Base-by-base conservation (phyloP, 2,797 vertebrate genomes). In the Danio choprae region DNA sequence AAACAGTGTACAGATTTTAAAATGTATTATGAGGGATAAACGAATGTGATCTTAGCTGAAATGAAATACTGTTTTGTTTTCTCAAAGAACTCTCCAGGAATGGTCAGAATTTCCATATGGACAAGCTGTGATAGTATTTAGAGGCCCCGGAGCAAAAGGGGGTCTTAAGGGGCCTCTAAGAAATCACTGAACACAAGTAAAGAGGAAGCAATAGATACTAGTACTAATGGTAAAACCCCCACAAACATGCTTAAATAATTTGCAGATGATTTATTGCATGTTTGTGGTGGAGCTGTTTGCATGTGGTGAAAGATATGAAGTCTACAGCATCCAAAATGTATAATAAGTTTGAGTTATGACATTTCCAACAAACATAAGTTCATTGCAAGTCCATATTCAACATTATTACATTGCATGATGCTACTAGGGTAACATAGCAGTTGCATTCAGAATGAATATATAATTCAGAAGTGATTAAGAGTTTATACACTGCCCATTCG, bases 41-140 rank as follows among this genome's bases (percentile, higher is more conserved):
- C 10, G 16, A 76, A 43, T 29, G 20, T n/a, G 62, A 67, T 65
- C 51, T 55, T 11, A n/a, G 29, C 36, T 53, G n/a, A 75, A 22
- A 75, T 22, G 0, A 65, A 43, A 55, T 18, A 76, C 18, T 29
- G 38, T 56, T 71, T 56, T 65, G 46, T 41, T 46, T 77, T 77
- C 40, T 36, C 20, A n/a, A 29, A 18, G 9, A 65, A 13, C 15
- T 46, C 36, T 15, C 18, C 13, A 56, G 51, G 38, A 76, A 76
- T n/a, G 29, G 12, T 65, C 18, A 51, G 12, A 56, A 15, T 55
- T 77, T 56, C 51, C 40, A 67, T 58, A 36, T 67, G 63, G 40
- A 38, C 63, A 68, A 48, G 75, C 22, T 58, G 62, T 65, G 41
- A 56, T 15, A 38, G 22, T 59, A 5, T 36, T 77, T 36, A 38